Evolutionary conservation across 2,113 vertebrate genomes (phyloP).

Genomic region (Athene noctua): DNA sequence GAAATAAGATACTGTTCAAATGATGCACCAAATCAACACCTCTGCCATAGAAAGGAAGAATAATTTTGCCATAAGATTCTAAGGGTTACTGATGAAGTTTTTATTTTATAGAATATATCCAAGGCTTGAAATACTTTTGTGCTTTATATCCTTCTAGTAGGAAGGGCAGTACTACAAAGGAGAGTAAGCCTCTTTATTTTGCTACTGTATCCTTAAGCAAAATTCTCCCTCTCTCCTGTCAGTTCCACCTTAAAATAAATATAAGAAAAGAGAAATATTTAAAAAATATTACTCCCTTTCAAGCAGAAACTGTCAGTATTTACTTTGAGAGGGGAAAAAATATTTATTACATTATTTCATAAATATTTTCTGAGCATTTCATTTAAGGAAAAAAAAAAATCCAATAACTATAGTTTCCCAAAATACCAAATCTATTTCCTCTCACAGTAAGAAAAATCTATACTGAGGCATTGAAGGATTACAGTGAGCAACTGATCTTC

Average conservation of each 20-base stretch:
- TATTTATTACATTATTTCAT: neutral
- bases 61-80: neutral
- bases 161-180: slow-evolving; percentile 1
- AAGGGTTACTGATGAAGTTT: neutral
- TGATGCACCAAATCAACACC: neutral
- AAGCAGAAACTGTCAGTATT: neutral
- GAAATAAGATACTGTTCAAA: neutral
- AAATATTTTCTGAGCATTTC: neutral
- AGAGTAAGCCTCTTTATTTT: neutral
- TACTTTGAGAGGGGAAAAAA: neutral
- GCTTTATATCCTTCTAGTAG: neutral
- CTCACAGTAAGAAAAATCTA: neutral
- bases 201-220: neutral
- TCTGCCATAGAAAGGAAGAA: neutral
- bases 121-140: neutral
- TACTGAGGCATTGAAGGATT: neutral
- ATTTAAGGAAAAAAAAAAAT: neutral
- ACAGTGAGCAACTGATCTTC: neutral
- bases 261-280: neutral
- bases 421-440: neutral
- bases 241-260: slow-evolving; percentile 33
- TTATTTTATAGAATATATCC: neutral
- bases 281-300: neutral
- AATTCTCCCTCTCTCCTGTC: neutral
- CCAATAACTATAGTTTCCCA: neutral